Conservation (phyloP, 2,113 vertebrate genomes). For the Hippocampus zosterae region DNA sequence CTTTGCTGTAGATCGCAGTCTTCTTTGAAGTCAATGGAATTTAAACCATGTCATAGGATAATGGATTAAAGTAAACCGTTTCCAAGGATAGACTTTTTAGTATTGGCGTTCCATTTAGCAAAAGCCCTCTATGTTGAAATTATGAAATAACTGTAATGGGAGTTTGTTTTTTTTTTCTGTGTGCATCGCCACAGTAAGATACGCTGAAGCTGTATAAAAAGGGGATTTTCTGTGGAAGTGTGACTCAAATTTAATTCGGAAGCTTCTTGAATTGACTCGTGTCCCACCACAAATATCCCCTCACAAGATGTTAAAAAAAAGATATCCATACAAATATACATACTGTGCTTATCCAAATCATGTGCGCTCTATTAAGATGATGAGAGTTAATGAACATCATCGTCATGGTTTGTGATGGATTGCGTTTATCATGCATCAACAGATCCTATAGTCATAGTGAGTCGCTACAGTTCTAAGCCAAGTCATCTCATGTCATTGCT, state of each 20-base stretch:
- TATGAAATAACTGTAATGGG: not conserved
- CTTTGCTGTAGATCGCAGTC: not conserved
- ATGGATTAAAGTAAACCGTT: constrained; percentile 2
- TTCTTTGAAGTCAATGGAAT: not conserved
- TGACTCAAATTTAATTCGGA: not conserved
- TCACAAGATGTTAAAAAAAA: no score
- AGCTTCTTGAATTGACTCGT: not conserved
- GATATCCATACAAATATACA: no score
- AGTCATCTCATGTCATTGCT: not conserved
- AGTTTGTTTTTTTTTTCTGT: not conserved
- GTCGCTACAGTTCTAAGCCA: not conserved
- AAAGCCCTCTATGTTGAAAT: not conserved
- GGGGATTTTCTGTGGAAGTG: not conserved
- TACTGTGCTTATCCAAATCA: not conserved
- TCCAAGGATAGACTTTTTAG: not conserved
- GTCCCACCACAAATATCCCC: not conserved
- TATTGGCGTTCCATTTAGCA: not conserved
- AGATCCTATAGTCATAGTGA: not conserved
- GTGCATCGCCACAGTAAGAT: not conserved
- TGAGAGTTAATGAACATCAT: not conserved
- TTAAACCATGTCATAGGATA: not conserved
- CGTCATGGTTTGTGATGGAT: not conserved
- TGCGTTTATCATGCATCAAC: not conserved
- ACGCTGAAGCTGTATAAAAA: not conserved
- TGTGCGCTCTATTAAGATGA: not conserved